These are phyloP conservation scores for Enteromius treurensis DNA, from an alignment of 2,797 vertebrate species.

Conservation along the genomic window DNA sequence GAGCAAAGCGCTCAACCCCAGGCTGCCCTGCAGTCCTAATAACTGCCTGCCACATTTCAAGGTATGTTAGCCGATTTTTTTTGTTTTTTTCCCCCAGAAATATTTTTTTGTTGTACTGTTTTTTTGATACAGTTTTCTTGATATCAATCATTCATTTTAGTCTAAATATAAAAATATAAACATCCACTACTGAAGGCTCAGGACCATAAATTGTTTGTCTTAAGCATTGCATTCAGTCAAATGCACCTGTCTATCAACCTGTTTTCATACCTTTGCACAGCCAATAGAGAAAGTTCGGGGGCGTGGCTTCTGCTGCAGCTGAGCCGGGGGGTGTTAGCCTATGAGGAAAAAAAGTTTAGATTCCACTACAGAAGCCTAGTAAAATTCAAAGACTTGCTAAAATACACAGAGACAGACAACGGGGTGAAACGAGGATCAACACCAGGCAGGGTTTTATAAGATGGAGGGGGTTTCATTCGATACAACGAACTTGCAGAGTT, in stretches of 20 bases:
- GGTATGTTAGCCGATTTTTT: background rate
- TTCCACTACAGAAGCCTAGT: background rate
- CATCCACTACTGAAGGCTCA: background rate
- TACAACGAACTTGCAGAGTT: no score
- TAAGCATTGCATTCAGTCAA: background rate
- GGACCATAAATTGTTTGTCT: background rate
- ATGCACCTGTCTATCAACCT: background rate
- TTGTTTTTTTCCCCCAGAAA: no score
- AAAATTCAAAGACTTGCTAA: background rate
- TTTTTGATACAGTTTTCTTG: background rate
- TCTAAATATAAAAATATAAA: background rate
- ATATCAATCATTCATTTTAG: background rate
- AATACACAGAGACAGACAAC: background rate
- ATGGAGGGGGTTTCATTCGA: no score
- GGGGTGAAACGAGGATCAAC: background rate
- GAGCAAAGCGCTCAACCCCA: slow-evolving; percentile 1
- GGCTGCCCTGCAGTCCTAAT: background rate
- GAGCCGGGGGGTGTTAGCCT: background rate
- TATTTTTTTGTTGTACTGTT: background rate
- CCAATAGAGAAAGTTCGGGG: background rate
- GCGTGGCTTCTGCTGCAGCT: background rate
- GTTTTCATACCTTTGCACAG: background rate
- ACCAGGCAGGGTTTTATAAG: no score
- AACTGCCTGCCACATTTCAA: background rate
- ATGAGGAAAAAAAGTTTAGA: background rate